Evolutionary conservation across 2,888 invertebrate species (phyloP), one percentile per base, ranked within the genome.

Genomic region (Lucinisca nassula): DNA sequence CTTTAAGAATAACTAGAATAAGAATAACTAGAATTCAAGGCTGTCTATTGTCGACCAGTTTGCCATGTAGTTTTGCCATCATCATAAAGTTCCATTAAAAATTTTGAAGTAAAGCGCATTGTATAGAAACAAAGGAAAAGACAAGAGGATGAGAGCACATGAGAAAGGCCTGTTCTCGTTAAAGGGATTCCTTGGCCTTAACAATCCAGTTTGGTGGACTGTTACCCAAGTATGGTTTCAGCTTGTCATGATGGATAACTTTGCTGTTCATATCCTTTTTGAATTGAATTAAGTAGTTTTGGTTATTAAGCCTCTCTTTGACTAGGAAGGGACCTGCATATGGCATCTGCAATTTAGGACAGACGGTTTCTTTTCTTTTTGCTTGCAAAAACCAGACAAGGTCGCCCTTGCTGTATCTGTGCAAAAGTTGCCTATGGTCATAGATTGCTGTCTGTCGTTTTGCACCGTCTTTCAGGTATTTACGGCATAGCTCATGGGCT

Each of bases 401-500:
- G 27, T 74, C 74, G 14, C 76, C 76, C 17, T 76, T 51, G 12
- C 51, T 32, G 8, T 51, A 76, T 17, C 51, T 45, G 12, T 49
- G 35, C 17, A 51, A 51, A 8, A 61, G 0, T 24, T 78, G 24
- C 40, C 78, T 72, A 0, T 17, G 45, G 30, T 73, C 74, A 24
- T 79, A 84, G 17, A 32, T 30, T 1, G 73, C 70, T 27, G 79
- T 76, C 6, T 83, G 79, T 27, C 75, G 14, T 10, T 74, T 58
- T 17, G 67, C 58, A 21, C 14, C 24, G 17, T 30, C 30, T 27
- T 76, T n/a, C 21, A 85, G 51, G 37, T 82, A n/a, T 55, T 79
- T 58, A 27, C 79, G 30, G 38, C 82, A 51, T 1, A 85, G 21
- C 1, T 55, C 37, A 76, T 83, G 85, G 24, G 79, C 85, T 21